A percentile compares a stretch with the other conserved stretches of the same genome.
Evolutionary conservation across 2,888 invertebrate genomes (phyloP).

Genomic region (Theodoxus fluviatilis): DNA sequence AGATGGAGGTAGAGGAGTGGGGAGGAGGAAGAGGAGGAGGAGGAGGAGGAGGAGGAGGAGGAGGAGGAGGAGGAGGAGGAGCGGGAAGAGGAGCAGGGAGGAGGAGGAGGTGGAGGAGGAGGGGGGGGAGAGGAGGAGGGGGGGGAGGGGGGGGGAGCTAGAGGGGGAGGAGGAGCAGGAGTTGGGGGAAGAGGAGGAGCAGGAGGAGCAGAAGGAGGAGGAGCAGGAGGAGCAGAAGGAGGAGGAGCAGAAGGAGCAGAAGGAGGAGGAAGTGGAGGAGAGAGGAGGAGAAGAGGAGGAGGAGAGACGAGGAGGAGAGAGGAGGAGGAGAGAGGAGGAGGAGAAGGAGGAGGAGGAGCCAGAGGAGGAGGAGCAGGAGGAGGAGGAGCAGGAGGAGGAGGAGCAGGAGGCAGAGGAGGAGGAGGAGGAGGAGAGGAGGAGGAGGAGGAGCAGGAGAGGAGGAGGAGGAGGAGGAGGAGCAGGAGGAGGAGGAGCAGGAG

Average conservation of each 20-base stretch:
- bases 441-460: conserved; percentile 11
- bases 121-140: conserved; percentile 1
- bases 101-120: neutral
- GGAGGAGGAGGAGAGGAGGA: conserved; percentile 24
- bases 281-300: neutral
- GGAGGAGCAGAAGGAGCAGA: neutral
- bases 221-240: neutral
- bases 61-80: neutral
- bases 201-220: neutral
- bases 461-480: conserved; percentile 15
- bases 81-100: neutral
- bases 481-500: conserved; percentile 21
- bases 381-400: conserved; percentile 18
- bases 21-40: neutral
- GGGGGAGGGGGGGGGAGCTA: neutral
- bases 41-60: neutral
- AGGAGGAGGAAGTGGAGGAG: neutral
- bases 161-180: neutral
- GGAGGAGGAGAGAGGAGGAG: neutral
- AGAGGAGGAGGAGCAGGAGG: conserved; percentile 19
- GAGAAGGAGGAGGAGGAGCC: conserved; percentile 17
- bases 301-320: neutral
- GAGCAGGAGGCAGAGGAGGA: conserved; percentile 17
- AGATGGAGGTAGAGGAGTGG: neutral
- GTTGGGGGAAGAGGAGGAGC: neutral